Evolutionary conservation across 1,140 invertebrate species (phyloP), one percentile per base, ranked within the genome.

Genomic region (Drosophila arizonae): DNA sequence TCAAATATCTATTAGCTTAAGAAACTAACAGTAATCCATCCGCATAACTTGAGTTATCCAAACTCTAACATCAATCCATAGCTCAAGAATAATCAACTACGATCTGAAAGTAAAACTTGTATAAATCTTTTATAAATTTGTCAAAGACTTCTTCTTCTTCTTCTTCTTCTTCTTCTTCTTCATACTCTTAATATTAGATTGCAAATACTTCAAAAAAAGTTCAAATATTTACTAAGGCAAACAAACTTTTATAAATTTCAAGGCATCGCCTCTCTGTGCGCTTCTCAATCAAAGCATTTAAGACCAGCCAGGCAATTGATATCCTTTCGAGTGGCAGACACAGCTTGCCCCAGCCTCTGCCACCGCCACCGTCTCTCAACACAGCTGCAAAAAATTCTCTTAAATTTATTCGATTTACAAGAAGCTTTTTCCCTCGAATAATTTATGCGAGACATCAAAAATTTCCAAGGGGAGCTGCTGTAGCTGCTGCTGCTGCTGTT

Each of bases 381-480:
- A 33, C 51, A 69, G 15, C 45, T 67, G 56, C 30, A 71, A 73
- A 60, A 73, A 76, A 73, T 73, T 76, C 57, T 52, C 64, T 76
- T 68, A 76, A 76, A 73, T 76, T 76, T 73, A 76, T 76, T 68
- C 70, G 74, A 76, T 76, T 76, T 67, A 54, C 54, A 51, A 60
- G 60, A 48, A 60, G 48, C 67, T 65, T 69, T 69, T 68, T 55
- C 51, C 50, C 30, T 17, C 56, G 62, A 65, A 72, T 72, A 72
- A 72, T 72, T 65, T 76, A 76, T 72, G 69, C 69, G 52, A 55
- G 69, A 55, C 62, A 76, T 61, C 57, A 62, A 66, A 66, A 67
- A 76, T 65, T 72, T 71, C 39, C 39, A 66, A 76, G 66, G 52
- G 21, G 28, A 57, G 21, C 13, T n/a, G 36, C 28, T 13, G 11